Conservation (phyloP, 2,113 vertebrate genomes). For the Erythrocercus mccallii region DNA sequence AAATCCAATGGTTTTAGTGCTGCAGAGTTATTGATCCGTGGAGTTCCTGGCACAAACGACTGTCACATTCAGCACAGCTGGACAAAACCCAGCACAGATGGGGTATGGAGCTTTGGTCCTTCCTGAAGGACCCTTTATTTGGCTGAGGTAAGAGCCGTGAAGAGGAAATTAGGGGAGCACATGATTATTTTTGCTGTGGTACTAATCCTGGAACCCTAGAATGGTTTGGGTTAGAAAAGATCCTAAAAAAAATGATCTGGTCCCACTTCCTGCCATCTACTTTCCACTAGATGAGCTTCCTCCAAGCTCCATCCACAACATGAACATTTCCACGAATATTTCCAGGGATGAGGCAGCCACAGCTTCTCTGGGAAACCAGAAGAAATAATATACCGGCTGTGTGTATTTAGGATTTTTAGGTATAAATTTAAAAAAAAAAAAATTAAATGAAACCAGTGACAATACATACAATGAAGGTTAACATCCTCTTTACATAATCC, state of each 20-base stretch:
- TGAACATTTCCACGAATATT: neutral
- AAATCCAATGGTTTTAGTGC: constrained; percentile 7
- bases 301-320: neutral
- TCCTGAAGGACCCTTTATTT: neutral
- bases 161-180: neutral
- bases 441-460: neutral
- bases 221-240: neutral
- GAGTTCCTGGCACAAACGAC: neutral
- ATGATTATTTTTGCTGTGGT: neutral
- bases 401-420: neutral
- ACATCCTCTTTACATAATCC: neutral
- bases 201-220: neutral
- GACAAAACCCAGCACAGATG: neutral
- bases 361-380: neutral
- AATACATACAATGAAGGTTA: neutral
- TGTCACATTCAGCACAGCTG: neutral
- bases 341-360: neutral
- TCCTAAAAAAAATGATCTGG: neutral
- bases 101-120: neutral
- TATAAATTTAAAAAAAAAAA: neutral
- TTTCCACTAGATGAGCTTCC: neutral
- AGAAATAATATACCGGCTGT: neutral
- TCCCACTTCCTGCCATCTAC: neutral
- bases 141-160: neutral
- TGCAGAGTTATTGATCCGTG: constrained; percentile 33